Percentiles rank a stretch among this genome's conserved stretches.
phyloP scores from a whole-genome alignment of 2,888 invertebrate genomes.

The Scelioninae gen. 1 region DNA sequence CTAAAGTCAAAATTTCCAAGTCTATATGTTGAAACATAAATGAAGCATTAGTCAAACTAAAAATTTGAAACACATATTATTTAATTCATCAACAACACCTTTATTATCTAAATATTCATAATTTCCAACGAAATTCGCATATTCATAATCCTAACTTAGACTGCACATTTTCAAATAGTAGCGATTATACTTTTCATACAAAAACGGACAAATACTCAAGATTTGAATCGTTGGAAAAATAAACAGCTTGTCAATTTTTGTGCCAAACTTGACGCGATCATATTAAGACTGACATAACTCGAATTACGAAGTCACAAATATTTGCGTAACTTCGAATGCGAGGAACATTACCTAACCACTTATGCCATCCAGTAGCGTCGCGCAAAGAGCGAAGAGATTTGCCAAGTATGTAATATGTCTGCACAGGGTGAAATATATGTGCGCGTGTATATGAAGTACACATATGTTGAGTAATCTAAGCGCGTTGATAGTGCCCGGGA shows the following conservation, averaged over 20 bases:
- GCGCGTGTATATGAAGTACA: slow-evolving; percentile 54
- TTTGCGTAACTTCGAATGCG: slow-evolving; percentile 43
- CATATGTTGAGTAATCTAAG: slow-evolving; percentile 67
- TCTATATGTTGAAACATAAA: no score
- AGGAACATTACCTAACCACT: slow-evolving; percentile 58
- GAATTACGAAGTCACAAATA: slow-evolving; percentile 51
- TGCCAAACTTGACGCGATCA: slow-evolving; percentile 2
- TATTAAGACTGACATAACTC: slow-evolving; percentile 15
- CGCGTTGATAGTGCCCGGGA: slow-evolving; percentile 66
- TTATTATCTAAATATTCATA: no score
- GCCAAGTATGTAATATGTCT: slow-evolving; percentile 63
- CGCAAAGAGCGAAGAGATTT: slow-evolving; percentile 61
- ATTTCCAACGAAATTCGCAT: no score
- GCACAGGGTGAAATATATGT: slow-evolving; percentile 42
- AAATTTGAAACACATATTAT: no score
- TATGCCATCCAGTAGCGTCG: slow-evolving; percentile 41
- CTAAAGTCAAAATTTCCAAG: no score
- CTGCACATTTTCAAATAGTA: no score
- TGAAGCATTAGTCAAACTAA: no score
- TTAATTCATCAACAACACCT: no score
- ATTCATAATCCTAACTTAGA: no score
- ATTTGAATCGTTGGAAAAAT: not conserved
- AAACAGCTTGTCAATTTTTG: not conserved
- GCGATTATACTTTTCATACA: no score
- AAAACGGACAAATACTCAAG: not conserved